Conservation (phyloP, 2,797 vertebrate genomes). For the Distichodus sexfasciatus region DNA sequence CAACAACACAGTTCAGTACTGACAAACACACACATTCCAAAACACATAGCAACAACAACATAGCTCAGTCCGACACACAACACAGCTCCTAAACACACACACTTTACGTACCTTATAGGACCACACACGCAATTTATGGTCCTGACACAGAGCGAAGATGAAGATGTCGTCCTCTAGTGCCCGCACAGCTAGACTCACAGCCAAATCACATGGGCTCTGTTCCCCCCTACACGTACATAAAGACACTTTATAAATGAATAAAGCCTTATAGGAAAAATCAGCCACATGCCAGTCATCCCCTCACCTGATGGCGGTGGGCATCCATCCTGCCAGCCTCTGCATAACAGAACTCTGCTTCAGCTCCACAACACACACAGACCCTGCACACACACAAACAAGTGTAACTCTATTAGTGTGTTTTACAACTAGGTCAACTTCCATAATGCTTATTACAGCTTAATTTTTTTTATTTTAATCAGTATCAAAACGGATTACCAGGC, state of each 20-base stretch:
- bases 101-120: constrained; percentile 82
- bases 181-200: constrained; percentile 81
- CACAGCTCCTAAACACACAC: not conserved
- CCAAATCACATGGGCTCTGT: constrained; percentile 77
- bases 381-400: constrained; percentile 57
- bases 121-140: constrained; percentile 93
- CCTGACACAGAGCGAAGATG: constrained; percentile 90
- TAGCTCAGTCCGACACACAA: no score
- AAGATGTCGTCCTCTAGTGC: constrained; percentile 86
- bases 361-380: constrained; percentile 74
- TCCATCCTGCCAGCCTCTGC: constrained; percentile 87
- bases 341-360: constrained; percentile 89
- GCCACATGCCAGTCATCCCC: not conserved
- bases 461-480: not conserved
- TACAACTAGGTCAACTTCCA: no score
- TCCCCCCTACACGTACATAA: constrained; percentile 73
- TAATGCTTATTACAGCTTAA: not conserved
- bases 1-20: no score
- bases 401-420: no score
- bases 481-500: constrained; percentile 81
- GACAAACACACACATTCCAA: no score
- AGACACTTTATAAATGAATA: no score
- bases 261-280: no score
- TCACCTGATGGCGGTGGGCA: constrained; percentile 88
- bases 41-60: no score